Percentiles rank a stretch among this genome's conserved stretches.
Evolutionary conservation across 2,113 vertebrate species (phyloP).

Genomic region (Clarias magur): DNA sequence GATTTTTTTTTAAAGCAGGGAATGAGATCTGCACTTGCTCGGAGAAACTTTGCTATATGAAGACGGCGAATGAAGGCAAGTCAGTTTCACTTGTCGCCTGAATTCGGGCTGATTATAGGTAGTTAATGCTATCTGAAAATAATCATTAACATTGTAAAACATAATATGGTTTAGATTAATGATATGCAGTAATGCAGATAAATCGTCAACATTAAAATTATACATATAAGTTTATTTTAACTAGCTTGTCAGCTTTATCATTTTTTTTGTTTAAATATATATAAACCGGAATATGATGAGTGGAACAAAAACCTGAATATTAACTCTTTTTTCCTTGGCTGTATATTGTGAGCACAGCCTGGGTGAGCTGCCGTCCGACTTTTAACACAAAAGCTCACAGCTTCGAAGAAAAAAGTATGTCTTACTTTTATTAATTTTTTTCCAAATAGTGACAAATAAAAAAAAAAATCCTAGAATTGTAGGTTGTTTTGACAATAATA

Average conservation of each 20-base stretch:
- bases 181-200: background rate
- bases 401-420: background rate
- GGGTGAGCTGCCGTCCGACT: background rate
- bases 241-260: background rate
- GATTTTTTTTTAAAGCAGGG: constrained; percentile 66
- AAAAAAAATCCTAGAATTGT: background rate
- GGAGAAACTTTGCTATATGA: constrained; percentile 57
- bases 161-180: background rate
- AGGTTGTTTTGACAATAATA: background rate
- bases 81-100: constrained; percentile 22
- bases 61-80: constrained; percentile 36
- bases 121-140: background rate
- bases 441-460: background rate
- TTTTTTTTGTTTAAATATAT: background rate
- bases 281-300: background rate
- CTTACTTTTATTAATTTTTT: background rate
- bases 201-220: background rate
- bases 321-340: background rate
- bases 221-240: background rate
- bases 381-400: background rate
- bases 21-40: constrained; percentile 59
- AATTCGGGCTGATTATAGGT: background rate
- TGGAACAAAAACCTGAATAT: background rate
- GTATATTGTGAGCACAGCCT: background rate
- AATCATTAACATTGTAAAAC: background rate